Evolutionary conservation across 2,888 invertebrate species (phyloP).

Genomic region (Tillus elongatus): DNA sequence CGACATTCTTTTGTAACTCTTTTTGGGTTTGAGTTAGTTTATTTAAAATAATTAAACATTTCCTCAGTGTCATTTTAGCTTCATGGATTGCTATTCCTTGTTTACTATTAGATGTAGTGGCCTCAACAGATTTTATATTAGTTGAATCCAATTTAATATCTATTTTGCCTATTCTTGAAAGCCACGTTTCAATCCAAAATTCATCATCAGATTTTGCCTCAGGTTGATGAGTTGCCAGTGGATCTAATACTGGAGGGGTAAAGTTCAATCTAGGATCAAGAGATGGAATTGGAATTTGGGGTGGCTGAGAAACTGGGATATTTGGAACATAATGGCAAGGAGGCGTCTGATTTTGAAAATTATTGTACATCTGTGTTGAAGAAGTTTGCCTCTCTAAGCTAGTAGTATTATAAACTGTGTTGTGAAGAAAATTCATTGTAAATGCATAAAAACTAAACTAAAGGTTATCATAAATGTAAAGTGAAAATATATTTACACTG

Average conservation of each 20-base stretch:
- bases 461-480: too few relatives aligned
- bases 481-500: too few relatives aligned
- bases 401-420: too few relatives aligned
- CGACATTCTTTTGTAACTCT: constrained; percentile 41
- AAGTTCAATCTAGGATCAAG: too few relatives aligned
- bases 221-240: constrained; percentile 13
- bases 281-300: neutral
- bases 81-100: constrained; percentile 34
- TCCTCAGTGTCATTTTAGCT: constrained; percentile 33
- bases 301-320: too few relatives aligned
- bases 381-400: too few relatives aligned
- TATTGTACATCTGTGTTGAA: too few relatives aligned
- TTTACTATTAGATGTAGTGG: constrained; percentile 6
- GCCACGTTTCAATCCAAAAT: constrained; percentile 38
- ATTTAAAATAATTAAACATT: constrained; percentile 34
- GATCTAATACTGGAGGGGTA: constrained; percentile 9
- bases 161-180: constrained; percentile 34
- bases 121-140: constrained; percentile 16
- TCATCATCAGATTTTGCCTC: constrained; percentile 35
- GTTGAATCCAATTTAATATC: constrained; percentile 30
- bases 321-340: too few relatives aligned
- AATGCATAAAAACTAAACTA: too few relatives aligned
- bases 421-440: too few relatives aligned
- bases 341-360: too few relatives aligned
- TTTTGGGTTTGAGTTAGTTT: constrained; percentile 39